phyloP scores from a whole-genome alignment of 2,113 vertebrate species.

The Varanus komodoensis region DNA sequence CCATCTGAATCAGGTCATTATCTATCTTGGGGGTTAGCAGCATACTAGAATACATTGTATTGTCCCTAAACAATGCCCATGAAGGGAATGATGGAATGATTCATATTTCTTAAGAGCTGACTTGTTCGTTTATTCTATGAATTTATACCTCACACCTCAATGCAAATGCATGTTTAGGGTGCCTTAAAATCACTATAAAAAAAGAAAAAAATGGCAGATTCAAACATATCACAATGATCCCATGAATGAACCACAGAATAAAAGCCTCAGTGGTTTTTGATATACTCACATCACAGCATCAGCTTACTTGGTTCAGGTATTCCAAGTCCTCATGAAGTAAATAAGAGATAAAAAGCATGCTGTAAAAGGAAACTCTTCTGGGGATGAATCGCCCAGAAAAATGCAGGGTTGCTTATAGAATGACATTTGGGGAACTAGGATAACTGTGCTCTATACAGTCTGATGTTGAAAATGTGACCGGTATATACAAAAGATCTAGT shows the following conservation, averaged over 20 bases:
- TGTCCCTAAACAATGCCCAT: background rate
- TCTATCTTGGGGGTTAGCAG: background rate
- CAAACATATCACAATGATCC: background rate
- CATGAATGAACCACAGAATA: background rate
- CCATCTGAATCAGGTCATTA: background rate
- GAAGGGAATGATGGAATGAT: background rate
- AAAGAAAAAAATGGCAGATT: background rate
- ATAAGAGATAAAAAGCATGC: background rate
- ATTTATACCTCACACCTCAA: background rate
- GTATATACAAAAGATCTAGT: background rate
- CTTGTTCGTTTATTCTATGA: background rate
- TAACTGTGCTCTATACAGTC: background rate
- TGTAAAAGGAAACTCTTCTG: background rate
- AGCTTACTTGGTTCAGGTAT: background rate
- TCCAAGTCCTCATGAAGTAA: background rate
- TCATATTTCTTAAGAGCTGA: background rate
- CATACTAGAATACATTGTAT: background rate
- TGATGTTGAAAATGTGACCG: background rate
- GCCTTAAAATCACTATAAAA: background rate
- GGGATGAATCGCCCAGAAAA: background rate
- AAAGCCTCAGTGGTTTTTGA: background rate
- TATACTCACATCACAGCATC: background rate
- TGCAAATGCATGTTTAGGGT: background rate
- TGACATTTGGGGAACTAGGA: background rate
- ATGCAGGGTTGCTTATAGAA: background rate